Evolutionary conservation across 2,888 invertebrate species (phyloP), one percentile per base, ranked within the genome.

Genomic region (Drosophila histrio): DNA sequence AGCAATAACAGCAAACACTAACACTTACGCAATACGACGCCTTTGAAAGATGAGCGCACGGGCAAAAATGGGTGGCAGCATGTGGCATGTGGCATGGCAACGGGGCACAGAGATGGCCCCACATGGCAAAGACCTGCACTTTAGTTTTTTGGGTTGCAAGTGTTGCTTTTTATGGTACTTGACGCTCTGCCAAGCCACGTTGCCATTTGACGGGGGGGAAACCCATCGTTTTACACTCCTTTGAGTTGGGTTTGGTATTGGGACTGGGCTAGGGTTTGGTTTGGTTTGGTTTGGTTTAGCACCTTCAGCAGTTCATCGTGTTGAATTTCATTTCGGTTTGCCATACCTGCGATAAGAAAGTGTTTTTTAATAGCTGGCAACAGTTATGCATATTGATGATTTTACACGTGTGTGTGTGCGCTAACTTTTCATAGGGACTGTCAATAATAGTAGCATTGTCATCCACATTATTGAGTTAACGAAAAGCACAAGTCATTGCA

Each of bases 91-190:
- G 41, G 32, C 22, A 9, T 32, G 41, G 49, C 9, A 50, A 43
- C n/a, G 56, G 36, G 61, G 49, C 38, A 38, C 52, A 50, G 47
- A 28, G 60, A 56, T 41, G 50, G 58, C 58, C 47, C 57, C 79
- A 80, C 81, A 80, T 84, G 83, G 71, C 71, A 61, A 61, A 64
- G 64, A 71, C 82, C 79, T 87, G 87, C 87, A 87, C 81, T 81
- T 84, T 80, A 80, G 72, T 80, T 86, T 85, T 87, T 83, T 71
- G 85, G 87, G 72, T 82, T 87, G 87, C 85, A 82, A 87, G 82
- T 85, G 85, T 82, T 81, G 72, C 56, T 76, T 84, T 87, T 87
- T 87, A 83, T 85, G 87, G 82, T 77, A 87, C 82, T 83, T 83
- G 82, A 83, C 82, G 85, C 82, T 64, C 56, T 68, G 87, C 84